These are phyloP conservation scores for Zaprionus gabonicus DNA, from an alignment of 1,140 invertebrate species.

Conservation along the genomic window DNA sequence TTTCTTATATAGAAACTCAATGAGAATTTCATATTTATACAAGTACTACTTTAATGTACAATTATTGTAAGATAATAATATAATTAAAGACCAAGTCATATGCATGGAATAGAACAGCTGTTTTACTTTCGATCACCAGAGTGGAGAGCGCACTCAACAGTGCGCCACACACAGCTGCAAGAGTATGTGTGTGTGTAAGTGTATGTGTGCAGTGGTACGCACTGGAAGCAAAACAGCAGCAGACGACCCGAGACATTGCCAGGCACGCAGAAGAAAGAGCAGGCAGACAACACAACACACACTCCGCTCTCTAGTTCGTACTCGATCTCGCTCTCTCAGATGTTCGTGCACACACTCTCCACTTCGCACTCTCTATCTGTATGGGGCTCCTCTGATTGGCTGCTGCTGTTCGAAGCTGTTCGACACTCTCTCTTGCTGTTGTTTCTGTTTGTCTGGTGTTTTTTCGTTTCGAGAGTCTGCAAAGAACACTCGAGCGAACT, in stretches of 20 bases:
- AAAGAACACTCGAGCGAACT: conserved; percentile 6
- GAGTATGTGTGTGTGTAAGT: background rate
- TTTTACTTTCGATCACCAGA: background rate
- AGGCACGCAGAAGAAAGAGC: background rate
- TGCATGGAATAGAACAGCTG: conserved; percentile 34
- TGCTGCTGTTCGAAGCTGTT: background rate
- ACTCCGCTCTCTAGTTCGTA: background rate
- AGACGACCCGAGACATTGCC: background rate
- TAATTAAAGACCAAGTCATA: conserved; percentile 70
- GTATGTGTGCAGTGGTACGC: background rate
- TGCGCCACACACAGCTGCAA: background rate
- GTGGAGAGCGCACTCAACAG: background rate
- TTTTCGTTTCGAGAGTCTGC: background rate
- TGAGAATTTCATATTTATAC: conserved; percentile 1
- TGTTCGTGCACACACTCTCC: background rate
- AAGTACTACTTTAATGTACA: conserved; percentile 1
- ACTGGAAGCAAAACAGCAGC: conserved; percentile 2
- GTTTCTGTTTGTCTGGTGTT: conserved; percentile 7
- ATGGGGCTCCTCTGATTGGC: background rate
- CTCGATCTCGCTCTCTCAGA: background rate
- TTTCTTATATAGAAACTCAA: background rate
- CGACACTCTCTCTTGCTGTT: background rate
- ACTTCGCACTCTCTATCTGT: background rate
- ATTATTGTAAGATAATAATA: conserved; percentile 25
- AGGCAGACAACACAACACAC: background rate